phyloP scores from a whole-genome alignment of 2,888 invertebrate genomes.

The Xestobium rufovillosum region DNA sequence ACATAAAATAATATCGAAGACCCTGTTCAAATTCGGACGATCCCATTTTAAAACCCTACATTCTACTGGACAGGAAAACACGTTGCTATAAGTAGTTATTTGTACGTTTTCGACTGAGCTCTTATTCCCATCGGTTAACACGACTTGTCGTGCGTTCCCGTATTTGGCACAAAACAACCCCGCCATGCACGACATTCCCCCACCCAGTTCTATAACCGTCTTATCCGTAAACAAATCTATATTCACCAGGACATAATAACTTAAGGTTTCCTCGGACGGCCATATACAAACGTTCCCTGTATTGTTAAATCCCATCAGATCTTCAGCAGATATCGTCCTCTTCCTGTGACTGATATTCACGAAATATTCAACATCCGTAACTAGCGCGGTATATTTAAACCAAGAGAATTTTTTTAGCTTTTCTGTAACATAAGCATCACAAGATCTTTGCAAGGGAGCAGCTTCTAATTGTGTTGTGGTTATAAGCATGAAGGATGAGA shows the following conservation, averaged over 20 bases:
- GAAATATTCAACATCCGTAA: constrained; percentile 45
- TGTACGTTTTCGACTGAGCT: constrained; percentile 66
- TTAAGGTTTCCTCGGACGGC: constrained; percentile 71
- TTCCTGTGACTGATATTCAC: constrained; percentile 54
- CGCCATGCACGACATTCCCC: constrained; percentile 78
- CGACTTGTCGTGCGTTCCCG: constrained; percentile 54
- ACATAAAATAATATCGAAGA: constrained; percentile 65
- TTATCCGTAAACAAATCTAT: constrained; percentile 56
- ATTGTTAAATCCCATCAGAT: constrained; percentile 74
- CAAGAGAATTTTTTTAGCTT: constrained; percentile 48
- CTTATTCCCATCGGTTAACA: constrained; percentile 72
- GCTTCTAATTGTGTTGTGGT: constrained; percentile 42
- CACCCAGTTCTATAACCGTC: constrained; percentile 69
- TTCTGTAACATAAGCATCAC: constrained; percentile 28
- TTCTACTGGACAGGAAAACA: constrained; percentile 48
- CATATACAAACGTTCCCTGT: constrained; percentile 74
- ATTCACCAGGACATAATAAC: constrained; percentile 61
- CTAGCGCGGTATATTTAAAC: constrained; percentile 53
- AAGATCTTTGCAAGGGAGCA: constrained; percentile 20
- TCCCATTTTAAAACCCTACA: constrained; percentile 51
- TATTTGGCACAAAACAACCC: constrained; percentile 66
- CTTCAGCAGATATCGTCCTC: constrained; percentile 58
- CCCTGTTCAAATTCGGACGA: constrained; percentile 30
- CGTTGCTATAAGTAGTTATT: constrained; percentile 58
- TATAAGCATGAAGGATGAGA: constrained; percentile 52